Conservation (phyloP, 2,797 vertebrate species). For the Linurgus olivaceus region DNA sequence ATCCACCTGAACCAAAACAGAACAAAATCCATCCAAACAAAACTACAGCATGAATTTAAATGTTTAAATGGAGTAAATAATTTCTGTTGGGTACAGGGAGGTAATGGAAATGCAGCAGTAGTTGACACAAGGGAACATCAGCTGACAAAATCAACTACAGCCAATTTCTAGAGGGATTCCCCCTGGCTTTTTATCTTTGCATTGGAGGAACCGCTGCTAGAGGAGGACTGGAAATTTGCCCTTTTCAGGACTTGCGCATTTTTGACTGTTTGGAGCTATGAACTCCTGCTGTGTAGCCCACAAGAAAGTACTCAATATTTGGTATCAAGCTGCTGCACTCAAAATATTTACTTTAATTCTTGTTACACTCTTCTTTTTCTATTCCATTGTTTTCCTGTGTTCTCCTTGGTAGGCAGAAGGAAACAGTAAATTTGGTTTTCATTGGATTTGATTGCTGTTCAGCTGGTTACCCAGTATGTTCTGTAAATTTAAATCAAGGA, state of each 20-base stretch:
- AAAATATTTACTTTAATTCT: neutral
- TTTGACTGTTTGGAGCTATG: neutral
- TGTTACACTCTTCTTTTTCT: neutral
- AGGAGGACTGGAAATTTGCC: neutral
- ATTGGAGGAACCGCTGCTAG: neutral
- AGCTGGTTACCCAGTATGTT: slow-evolving; percentile 11
- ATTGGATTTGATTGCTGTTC: neutral
- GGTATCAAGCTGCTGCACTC: neutral
- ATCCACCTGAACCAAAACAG: neutral
- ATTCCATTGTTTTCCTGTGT: neutral
- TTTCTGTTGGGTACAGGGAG: neutral
- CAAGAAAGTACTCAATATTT: neutral
- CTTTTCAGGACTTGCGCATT: neutral
- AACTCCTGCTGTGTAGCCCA: neutral
- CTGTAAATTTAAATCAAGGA: slow-evolving; percentile 13
- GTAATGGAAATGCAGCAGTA: neutral
- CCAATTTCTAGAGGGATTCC: neutral
- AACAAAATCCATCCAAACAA: neutral
- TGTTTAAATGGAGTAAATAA: neutral
- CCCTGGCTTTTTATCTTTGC: neutral
- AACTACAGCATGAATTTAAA: neutral
- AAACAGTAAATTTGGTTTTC: neutral
- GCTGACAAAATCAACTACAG: neutral
- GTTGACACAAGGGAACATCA: neutral
- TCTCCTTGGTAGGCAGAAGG: neutral